Base-by-base conservation (phyloP, 2,888 invertebrate species). In the Papilio gigon region DNA sequence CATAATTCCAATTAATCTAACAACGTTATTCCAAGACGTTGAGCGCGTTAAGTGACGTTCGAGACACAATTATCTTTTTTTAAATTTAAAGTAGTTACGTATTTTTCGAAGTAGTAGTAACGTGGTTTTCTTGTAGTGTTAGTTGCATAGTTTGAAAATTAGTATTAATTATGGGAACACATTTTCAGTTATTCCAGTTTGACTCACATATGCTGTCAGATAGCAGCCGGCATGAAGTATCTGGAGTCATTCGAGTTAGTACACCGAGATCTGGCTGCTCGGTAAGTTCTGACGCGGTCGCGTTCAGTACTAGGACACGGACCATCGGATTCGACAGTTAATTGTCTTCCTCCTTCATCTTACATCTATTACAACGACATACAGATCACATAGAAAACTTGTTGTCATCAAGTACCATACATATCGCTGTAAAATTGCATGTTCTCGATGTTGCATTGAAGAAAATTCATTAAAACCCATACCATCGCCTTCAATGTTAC, bases 161-260 rank as follows among this genome's bases (percentile, higher is more conserved):
- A 64, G 22, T 33, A 60, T 20, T 25, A 44, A 47, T 22, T 37
- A 47, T 47, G 12, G 53, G 42, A 33, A 33, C 12, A 56, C 30
- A 30, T 56, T 50, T 93, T 27, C 93, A 97, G 97, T 84, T 96
- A 96, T 86, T 96, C 95, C 78, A 95, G 95, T 87, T 93, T 97
- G 84, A 95, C 97, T 77, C 96, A 95, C 92, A 95, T 98, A 86
- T 95, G 97, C 77, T 95, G 95, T 68, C 97, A 98, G 92, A 95
- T 98, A 78, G 96, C 98, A 72, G 97, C 97, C 65, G 98, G 98
- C 74, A 98, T 98, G 97, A 97, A 97, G 84, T 98, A 97, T 88
- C 93, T 98, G 86, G 98, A 98, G 89, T 95, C 96, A 59, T 93
- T 97, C 86, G 96, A 97, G 84, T 94, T 98, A 88, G 96, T 97